phyloP scores from a whole-genome alignment of 2,888 invertebrate genomes.

The Deilephila porcellus region DNA sequence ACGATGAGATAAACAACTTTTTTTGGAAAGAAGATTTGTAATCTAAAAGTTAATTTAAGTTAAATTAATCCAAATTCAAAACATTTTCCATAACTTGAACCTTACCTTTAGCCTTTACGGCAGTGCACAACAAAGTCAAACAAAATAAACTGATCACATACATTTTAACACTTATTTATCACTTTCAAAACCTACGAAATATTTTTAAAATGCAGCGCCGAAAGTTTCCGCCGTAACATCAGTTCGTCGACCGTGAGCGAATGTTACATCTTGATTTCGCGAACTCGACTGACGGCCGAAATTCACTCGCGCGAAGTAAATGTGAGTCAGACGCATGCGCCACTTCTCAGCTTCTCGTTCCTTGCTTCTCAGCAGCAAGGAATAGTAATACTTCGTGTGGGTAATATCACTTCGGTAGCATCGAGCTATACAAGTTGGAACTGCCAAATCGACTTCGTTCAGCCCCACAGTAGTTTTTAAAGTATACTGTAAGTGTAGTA shows the following conservation, averaged over 20 bases:
- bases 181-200: background rate
- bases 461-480: background rate
- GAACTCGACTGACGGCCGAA: constrained; percentile 40
- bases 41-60: no score
- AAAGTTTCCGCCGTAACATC: background rate
- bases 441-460: background rate
- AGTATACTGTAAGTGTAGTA: constrained; percentile 10
- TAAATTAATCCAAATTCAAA: no score
- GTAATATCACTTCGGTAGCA: background rate
- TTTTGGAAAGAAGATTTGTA: no score
- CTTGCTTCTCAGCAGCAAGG: background rate
- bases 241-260: constrained; percentile 8
- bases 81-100: background rate
- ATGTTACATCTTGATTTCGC: constrained; percentile 37
- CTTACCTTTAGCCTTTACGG: constrained; percentile 56
- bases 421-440: background rate
- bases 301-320: constrained; percentile 30
- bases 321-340: constrained; percentile 51
- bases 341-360: constrained; percentile 29
- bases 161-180: background rate
- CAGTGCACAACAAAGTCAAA: constrained; percentile 46
- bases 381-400: background rate
- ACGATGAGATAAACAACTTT: no score
- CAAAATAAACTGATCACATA: constrained; percentile 43
- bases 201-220: no score